phyloP scores from a whole-genome alignment of 2,113 vertebrate species.

The Colossoma macropomum region DNA sequence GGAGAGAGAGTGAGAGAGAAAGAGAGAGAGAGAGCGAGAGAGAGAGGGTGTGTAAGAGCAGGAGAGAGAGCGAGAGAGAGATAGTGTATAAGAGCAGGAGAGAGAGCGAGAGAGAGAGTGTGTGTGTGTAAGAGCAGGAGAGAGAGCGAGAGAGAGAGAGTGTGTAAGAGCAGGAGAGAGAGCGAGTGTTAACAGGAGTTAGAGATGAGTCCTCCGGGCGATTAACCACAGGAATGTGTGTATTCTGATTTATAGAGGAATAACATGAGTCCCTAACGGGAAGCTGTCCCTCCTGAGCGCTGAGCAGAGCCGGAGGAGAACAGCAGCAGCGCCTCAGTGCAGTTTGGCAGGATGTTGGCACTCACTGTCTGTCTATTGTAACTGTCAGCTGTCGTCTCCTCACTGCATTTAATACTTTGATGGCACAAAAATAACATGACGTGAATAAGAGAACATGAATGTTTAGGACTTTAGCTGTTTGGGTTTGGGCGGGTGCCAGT shows the following conservation, averaged over 20 bases:
- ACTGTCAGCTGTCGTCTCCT: conserved; percentile 8
- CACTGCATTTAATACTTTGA: conserved; percentile 4
- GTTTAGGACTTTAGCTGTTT: conserved; percentile 28
- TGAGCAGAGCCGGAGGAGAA: not conserved
- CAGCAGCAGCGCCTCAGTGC: not conserved
- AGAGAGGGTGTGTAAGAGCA: no score
- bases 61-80: no score
- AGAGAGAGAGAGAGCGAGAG: no score
- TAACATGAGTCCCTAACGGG: conserved; percentile 38
- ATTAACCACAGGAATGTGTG: conserved; percentile 42
- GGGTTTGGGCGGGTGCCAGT: conserved; percentile 8
- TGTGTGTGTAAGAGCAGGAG: not conserved
- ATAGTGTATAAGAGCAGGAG: no score
- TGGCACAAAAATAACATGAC: not conserved
- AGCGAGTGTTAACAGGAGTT: conserved; percentile 32
- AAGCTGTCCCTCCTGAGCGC: conserved; percentile 20
- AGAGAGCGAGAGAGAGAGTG: not conserved
- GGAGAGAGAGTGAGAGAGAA: no score
- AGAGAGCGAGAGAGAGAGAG: conserved; percentile 1
- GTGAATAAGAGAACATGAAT: conserved; percentile 2
- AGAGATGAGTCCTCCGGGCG: conserved; percentile 41
- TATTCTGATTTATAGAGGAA: conserved; percentile 48
- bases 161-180: not conserved
- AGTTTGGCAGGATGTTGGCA: conserved; percentile 48
- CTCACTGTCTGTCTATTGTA: conserved; percentile 17